Evolutionary conservation across 1,140 invertebrate species (phyloP), one percentile per base, ranked within the genome.

Genomic region (Calliopsis andreniformis): DNA sequence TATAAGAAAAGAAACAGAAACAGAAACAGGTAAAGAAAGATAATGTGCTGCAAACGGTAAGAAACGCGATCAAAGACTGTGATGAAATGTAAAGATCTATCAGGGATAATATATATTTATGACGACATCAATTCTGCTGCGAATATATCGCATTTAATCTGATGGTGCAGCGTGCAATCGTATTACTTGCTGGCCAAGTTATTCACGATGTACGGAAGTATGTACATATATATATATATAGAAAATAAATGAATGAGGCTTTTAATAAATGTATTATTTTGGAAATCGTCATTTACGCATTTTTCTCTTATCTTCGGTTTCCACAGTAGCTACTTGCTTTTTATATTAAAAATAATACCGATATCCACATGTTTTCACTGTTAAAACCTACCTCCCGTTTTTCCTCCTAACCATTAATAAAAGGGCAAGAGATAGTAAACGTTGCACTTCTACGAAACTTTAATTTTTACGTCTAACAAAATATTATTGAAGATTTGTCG

Each of bases 141-240:
- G 20, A 10, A 49, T 43, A 10, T 61, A 67, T 23, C 6, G 43
- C 14, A 55, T 18, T 69, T 67, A 84, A 45, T 77, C n/a, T 39
- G n/a, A 35, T 20, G 14, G 8, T 6, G 8, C 12, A 18, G 18
- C 7, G 32, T 62, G 64, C 53, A 55, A 62, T 64, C 8, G 55
- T 68, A 3, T 39, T n/a, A 82, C 84, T 84, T 82, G 84, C 84
- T 84, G 84, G 82, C 76, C 82, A 69, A 86, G 84, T 73, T 78
- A 53, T 56, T 76, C 64, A 56, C 45, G 12, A 55, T 45, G 30
- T 23, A 51, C 23, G 14, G n/a, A 35, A 51, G 69, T 18, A 39
- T 63, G 43, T 63, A 61, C 16, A 61, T 61, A 58, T 25, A 28
- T 23, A 75, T 69, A 64, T 28, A 16, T 30, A 71, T 49, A 49